Percentiles rank a stretch among this genome's conserved stretches.
phyloP scores from a whole-genome alignment of 2,113 vertebrate species.

The Petromus typicus region DNA sequence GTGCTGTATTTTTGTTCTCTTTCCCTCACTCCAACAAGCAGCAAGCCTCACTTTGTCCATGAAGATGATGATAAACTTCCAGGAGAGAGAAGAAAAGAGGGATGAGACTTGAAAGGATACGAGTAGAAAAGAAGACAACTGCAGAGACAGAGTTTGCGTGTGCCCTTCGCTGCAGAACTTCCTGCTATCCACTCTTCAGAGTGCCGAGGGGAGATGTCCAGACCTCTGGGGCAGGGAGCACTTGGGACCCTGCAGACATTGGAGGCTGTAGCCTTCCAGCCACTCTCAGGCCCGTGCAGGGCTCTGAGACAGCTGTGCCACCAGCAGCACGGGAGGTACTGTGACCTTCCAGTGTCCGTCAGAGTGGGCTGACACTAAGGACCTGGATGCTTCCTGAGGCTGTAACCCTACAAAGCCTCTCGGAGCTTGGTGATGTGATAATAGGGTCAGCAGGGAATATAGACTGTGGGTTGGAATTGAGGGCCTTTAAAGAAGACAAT shows the following conservation, averaged over 20 bases:
- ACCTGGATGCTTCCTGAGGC: neutral
- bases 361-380: neutral
- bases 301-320: neutral
- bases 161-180: neutral
- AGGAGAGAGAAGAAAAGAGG: neutral
- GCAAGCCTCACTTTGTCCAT: neutral
- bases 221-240: neutral
- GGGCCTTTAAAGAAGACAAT: neutral
- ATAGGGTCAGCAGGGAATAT: neutral
- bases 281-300: fast-evolving
- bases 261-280: neutral
- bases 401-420: neutral
- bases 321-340: neutral
- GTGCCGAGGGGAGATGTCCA: neutral
- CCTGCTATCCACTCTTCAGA: neutral
- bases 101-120: fast-evolving
- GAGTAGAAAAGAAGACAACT: neutral
- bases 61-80: slow-evolving; percentile 7
- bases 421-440: neutral
- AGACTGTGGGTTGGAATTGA: neutral
- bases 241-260: neutral
- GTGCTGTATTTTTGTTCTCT: neutral
- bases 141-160: neutral
- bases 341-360: neutral
- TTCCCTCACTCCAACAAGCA: neutral